phyloP scores from a whole-genome alignment of 2,797 vertebrate species.

The Bucorvus abyssinicus region DNA sequence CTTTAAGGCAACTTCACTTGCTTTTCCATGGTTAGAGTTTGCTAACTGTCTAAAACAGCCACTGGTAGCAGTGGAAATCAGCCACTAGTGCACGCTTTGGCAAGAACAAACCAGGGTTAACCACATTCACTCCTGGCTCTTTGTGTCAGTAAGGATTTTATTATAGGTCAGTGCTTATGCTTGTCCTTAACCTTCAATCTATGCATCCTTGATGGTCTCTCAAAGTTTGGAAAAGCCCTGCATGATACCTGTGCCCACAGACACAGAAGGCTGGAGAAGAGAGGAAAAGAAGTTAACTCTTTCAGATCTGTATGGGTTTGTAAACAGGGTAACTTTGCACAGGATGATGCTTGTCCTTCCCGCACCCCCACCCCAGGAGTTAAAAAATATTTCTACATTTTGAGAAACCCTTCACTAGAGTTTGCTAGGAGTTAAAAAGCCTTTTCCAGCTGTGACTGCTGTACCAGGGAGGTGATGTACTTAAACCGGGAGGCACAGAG shows the following conservation, averaged over 20 bases:
- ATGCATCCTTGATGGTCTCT: neutral
- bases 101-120: neutral
- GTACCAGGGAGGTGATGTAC: neutral
- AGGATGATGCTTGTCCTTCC: neutral
- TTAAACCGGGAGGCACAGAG: neutral
- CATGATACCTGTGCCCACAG: neutral
- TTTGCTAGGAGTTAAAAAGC: neutral
- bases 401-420: neutral
- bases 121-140: neutral
- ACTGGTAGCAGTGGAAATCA: neutral
- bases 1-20: neutral
- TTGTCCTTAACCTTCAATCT: neutral
- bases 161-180: neutral
- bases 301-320: neutral
- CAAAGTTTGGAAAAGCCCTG: neutral
- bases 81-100: neutral
- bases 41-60: neutral
- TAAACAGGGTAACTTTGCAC: neutral
- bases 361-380: fast-evolving
- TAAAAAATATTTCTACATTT: neutral
- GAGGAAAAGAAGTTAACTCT: neutral
- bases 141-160: neutral
- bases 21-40: neutral
- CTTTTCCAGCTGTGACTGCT: neutral
- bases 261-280: neutral